Evolutionary conservation across 2,113 vertebrate species (phyloP), one percentile per base, ranked within the genome.

Genomic region (Hippocampus comes): DNA sequence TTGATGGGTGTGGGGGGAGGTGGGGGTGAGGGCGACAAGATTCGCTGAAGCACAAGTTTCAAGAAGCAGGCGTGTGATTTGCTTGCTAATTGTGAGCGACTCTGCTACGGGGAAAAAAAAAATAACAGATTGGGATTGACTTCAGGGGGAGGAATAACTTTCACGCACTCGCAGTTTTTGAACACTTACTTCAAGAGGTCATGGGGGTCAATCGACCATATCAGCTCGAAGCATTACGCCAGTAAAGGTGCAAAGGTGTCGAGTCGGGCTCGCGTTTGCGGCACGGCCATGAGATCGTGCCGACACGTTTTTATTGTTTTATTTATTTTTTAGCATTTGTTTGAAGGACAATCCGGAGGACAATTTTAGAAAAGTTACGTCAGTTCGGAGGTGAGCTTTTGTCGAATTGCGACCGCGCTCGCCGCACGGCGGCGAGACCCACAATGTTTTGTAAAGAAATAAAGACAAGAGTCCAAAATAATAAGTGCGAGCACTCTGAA

Each of bases 401-500:
- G 30, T 30, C 30, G 3, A 30, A 30, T 30, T 30, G 30, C 3
- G 3, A 27, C 27, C 27, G 27, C 27, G 27, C 27, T 27, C 2
- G 27, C 27, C 30, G 30, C 3, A 30, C 30, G 30, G 20, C 20
- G 2, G 21, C 1, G 53, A 11, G 2, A 43, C 42, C 11, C 11
- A 43, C 5, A 5, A 7, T 59, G 23, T 17, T 59, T 59, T 59
- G 56, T 17, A 20, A 34, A 30, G 7, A 61, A 61, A 34, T 61
- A 34, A 59, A 59, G 25, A 23, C 56, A 30, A 17, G 7, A 61
- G 17, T 34, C 59, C 59, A 66, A 38, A 38, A 48, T 27, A 23
- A 64, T 1, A 10, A 60, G 72, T 53, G 71, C 70, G 76, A 4
- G 17, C 30, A 8, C 1, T 67, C 84, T 74, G 63, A 89, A 82